These are phyloP conservation scores for Bugulina stolonifera DNA, from an alignment of 2,888 invertebrate genomes.

Conservation along the genomic window DNA sequence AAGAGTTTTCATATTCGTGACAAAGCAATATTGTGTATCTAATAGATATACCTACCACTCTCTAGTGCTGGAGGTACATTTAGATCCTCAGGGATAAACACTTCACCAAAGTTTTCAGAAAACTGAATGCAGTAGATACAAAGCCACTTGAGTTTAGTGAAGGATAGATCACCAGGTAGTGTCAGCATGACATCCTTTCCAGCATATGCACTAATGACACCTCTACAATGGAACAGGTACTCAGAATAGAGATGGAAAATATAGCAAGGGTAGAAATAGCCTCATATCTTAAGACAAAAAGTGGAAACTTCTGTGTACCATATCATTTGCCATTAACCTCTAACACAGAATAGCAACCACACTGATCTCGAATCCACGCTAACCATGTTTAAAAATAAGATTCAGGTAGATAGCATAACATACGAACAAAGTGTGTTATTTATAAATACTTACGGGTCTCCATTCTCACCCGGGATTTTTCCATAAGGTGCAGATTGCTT, in stretches of 20 bases:
- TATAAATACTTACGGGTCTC: not conserved
- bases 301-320: too few species aligned
- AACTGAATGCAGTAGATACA: constrained; percentile 26
- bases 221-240: not conserved
- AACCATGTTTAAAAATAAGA: too few species aligned
- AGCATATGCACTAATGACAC: constrained; percentile 7
- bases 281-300: not conserved
- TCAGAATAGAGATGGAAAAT: not conserved
- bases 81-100: constrained; percentile 14
- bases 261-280: not conserved
- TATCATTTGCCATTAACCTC: too few species aligned
- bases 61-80: constrained; percentile 4
- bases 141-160: constrained; percentile 25
- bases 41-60: not conserved
- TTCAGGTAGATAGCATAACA: too few species aligned
- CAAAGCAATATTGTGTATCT: too few species aligned
- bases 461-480: constrained; percentile 17
- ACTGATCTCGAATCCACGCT: too few species aligned
- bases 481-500: not conserved
- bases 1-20: too few species aligned
- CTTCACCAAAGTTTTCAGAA: constrained; percentile 28
- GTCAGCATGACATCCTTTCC: constrained; percentile 3
- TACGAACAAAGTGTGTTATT: too few species aligned
- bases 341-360: too few species aligned
- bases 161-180: constrained; percentile 26